Evolutionary conservation across 2,113 vertebrate species (phyloP).

Genomic region (Condylura cristata): DNA sequence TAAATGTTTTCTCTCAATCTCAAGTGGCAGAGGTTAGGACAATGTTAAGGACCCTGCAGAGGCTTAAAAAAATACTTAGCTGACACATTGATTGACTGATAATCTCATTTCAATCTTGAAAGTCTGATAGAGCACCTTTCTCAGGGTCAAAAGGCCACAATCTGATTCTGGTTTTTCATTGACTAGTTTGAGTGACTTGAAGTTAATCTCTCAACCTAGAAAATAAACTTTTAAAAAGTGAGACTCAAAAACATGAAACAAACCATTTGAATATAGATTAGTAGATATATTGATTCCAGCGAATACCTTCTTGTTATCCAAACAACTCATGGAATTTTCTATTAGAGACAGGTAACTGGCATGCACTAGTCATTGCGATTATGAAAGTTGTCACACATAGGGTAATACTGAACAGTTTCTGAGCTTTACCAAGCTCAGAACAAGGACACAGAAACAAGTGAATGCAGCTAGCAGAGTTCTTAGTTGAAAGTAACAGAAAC

Average conservation of each 20-base stretch:
- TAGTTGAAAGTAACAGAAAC: not conserved
- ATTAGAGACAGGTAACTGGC: not conserved
- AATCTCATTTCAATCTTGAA: conserved; percentile 34
- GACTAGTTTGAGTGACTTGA: not conserved
- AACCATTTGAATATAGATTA: not conserved
- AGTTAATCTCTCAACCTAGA: not conserved
- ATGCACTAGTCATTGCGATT: not conserved
- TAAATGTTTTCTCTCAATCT: conserved; percentile 49
- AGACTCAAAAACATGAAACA: not conserved
- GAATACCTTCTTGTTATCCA: not conserved
- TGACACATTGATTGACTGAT: conserved; percentile 64
- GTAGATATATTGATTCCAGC: not conserved
- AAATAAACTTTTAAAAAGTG: not conserved
- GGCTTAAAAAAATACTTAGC: conserved; percentile 63
- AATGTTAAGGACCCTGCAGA: conserved; percentile 47
- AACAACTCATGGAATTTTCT: not conserved
- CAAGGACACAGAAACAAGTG: not conserved
- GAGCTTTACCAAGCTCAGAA: not conserved
- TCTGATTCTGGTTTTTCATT: not conserved
- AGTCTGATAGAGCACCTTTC: conserved; percentile 29
- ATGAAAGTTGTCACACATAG: not conserved
- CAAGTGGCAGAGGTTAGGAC: conserved; percentile 53
- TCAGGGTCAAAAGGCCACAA: conserved; percentile 6
- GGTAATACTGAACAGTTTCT: not conserved
- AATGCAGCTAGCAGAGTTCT: not conserved